Evolutionary conservation across 37 sponge, comb jelly and placozoan genomes (phyloP), one percentile per base, ranked within the genome.

Genomic region (Chondrosia reniformis): DNA sequence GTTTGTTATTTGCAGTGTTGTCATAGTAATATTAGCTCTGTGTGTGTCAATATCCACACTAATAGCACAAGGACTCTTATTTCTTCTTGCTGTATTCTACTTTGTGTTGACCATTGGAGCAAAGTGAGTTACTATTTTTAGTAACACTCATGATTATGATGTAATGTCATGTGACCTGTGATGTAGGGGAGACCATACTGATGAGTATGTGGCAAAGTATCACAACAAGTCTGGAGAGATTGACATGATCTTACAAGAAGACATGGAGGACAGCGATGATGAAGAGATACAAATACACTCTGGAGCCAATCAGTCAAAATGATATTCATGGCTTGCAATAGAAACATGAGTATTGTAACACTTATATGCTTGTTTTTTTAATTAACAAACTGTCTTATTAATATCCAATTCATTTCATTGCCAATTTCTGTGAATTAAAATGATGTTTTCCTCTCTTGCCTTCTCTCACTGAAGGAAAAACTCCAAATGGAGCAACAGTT

Each of bases 91-190:
- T 45, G 78, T 67, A 1, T 41, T 91, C 54, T 86, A 91, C 81
- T 91, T 91, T 52, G 74, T 86, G 15, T 63, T 91, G 24, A 83
- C 87, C 59, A 75, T 91, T 17, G 91, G 91, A 65, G n/a, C 43
- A 57, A 86, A 86, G 91, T 91, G 67, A 86, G 55, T 27, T 7
- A 15, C 3, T 46, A 49, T 9, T 7, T 21, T 2, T 4, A 36
- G 5, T 66, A 36, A 28, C 30, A 28, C 28, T 66, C 37, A 15
- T 22, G 33, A 31, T 3, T 22, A 7, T 2, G 37, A 22, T 4
- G 37, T 32, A 9, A 36, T 34, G 37, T n/a, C n/a, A n/a, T n/a
- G n/a, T n/a, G n/a, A n/a, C n/a, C n/a, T n/a, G n/a, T n/a, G n/a
- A 1, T 34, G 4, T 10, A 69, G 72, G 44, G 72, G 72, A 25